Conservation (phyloP, 1,140 invertebrate species). For the Cotesia typhae region DNA sequence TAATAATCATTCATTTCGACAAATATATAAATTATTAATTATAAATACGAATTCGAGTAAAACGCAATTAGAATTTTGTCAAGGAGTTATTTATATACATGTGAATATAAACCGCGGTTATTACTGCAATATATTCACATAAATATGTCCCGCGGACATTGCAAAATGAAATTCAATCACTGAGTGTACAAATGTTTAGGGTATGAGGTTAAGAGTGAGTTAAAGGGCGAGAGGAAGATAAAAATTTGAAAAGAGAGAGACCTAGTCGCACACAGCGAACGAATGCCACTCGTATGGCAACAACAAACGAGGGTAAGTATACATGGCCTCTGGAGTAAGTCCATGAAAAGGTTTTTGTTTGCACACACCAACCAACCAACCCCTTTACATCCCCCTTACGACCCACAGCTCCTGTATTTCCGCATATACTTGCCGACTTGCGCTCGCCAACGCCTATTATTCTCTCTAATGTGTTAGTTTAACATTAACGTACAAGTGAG, state of each 20-base stretch:
- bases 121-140: not conserved
- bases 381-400: constrained; percentile 2
- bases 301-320: constrained; percentile 39
- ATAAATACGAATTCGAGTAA: not conserved
- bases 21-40: too few relatives aligned
- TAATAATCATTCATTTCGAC: too few relatives aligned
- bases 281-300: constrained; percentile 36
- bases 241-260: constrained; percentile 22
- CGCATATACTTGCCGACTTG: not conserved
- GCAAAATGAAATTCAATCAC: constrained; percentile 29
- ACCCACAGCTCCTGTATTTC: constrained; percentile 3
- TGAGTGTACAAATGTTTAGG: constrained; percentile 11
- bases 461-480: constrained; percentile 49
- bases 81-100: too few relatives aligned
- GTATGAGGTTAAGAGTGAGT: not conserved
- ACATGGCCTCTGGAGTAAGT: constrained; percentile 39
- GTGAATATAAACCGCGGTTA: too few relatives aligned
- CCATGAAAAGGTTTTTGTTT: constrained; percentile 44
- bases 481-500: constrained; percentile 43
- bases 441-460: constrained; percentile 42
- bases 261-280: constrained; percentile 31
- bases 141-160: constrained; percentile 14
- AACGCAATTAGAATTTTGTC: too few relatives aligned
- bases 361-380: constrained; percentile 29
- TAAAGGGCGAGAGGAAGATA: constrained; percentile 6